Evolutionary conservation across 2,113 vertebrate genomes (phyloP).

Genomic region (Mus pahari): DNA sequence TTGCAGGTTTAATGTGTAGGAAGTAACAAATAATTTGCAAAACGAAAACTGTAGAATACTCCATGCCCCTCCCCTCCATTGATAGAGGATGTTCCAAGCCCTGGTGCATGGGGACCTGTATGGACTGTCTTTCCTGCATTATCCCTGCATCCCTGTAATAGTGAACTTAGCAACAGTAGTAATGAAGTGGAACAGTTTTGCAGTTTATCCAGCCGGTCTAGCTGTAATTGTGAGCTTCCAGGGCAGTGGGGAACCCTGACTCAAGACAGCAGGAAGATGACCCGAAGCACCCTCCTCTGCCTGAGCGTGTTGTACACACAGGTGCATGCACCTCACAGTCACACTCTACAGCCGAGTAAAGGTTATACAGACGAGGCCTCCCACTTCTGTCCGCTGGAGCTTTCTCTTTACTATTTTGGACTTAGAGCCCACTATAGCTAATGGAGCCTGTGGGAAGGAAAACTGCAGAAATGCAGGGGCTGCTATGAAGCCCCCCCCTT

Average conservation of each 20-base stretch:
- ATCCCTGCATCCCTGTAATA: too few species aligned
- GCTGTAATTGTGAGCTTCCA: not conserved
- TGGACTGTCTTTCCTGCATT: not conserved
- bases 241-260: not conserved
- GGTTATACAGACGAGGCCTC: too few species aligned
- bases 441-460: not conserved
- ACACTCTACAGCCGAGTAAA: not conserved
- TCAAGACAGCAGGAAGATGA: not conserved
- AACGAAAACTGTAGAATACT: not conserved
- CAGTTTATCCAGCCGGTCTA: not conserved
- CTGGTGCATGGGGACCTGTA: not conserved
- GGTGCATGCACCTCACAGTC: fast-evolving
- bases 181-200: not conserved
- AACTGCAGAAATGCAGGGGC: not conserved
- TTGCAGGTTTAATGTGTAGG: slow-evolving; percentile 4
- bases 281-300: not conserved
- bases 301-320: not conserved
- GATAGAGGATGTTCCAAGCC: not conserved
- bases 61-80: too few species aligned
- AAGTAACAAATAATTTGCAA: slow-evolving; percentile 4
- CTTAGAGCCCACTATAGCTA: not conserved
- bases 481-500: too few species aligned
- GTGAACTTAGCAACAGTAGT: not conserved
- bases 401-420: not conserved
- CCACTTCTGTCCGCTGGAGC: not conserved